Conservation (phyloP, 2,797 vertebrate genomes). For the Nyctibius grandis region DNA sequence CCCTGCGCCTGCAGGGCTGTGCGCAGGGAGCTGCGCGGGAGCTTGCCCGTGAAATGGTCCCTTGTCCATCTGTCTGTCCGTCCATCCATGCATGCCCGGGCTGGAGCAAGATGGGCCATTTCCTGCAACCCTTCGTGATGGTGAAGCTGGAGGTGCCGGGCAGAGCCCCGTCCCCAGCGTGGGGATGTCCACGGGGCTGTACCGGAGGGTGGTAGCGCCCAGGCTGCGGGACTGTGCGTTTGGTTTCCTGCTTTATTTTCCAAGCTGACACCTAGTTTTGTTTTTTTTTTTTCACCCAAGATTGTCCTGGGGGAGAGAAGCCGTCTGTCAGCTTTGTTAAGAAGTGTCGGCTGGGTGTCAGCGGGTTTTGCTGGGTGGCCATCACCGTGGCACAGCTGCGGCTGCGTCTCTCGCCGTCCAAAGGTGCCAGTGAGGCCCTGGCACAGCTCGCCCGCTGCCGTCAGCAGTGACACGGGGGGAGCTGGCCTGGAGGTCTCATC, state of each 20-base stretch:
- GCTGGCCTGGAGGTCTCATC: background rate
- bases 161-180: background rate
- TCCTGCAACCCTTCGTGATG: background rate
- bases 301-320: background rate
- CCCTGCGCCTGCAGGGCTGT: background rate
- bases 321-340: background rate
- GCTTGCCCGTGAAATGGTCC: background rate
- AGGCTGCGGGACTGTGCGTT: background rate
- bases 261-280: background rate
- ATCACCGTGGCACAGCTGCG: background rate
- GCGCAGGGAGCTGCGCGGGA: background rate
- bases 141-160: background rate
- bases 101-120: background rate
- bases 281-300: rapidly evolving
- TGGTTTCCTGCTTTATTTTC: background rate
- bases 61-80: background rate
- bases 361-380: background rate
- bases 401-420: background rate
- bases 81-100: background rate
- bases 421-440: background rate
- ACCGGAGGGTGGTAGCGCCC: rapidly evolving
- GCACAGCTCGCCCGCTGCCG: background rate
- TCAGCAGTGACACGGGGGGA: background rate
- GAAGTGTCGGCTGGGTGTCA: background rate
- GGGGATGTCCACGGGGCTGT: background rate